Conservation (phyloP, 1,140 invertebrate species). For the Sinonovacula constricta region DNA sequence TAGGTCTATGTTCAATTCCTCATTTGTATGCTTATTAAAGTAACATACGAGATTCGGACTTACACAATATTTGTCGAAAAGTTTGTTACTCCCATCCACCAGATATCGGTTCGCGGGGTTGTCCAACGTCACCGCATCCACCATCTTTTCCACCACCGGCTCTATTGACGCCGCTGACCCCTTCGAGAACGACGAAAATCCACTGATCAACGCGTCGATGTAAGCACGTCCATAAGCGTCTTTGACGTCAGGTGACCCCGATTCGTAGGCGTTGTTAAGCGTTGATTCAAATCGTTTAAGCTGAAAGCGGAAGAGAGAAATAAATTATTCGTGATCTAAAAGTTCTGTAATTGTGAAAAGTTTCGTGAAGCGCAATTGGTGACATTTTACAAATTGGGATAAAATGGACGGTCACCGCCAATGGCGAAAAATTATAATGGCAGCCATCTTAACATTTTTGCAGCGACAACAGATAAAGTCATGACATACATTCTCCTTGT, state of each 20-base stretch:
- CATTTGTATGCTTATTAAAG: too few relatives aligned
- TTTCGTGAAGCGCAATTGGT: background rate
- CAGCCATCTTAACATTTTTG: too few relatives aligned
- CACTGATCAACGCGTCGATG: constrained; percentile 52
- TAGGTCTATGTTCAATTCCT: too few relatives aligned
- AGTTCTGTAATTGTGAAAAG: background rate
- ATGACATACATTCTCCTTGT: constrained; percentile 37
- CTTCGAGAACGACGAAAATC: constrained; percentile 10
- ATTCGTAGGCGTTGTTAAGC: constrained; percentile 54
- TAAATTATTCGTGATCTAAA: background rate
- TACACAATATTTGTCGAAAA: constrained; percentile 43
- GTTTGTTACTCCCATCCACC: constrained; percentile 58
- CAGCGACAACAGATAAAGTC: too few relatives aligned
- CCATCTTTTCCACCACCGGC: constrained; percentile 65
- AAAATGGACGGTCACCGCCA: too few relatives aligned
- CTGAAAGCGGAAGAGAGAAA: constrained; percentile 35
- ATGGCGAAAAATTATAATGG: too few relatives aligned
- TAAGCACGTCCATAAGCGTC: constrained; percentile 63
- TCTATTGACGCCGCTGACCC: constrained; percentile 42
- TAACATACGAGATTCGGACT: background rate
- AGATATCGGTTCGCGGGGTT: constrained; percentile 60
- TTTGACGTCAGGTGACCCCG: constrained; percentile 51
- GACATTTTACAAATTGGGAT: background rate
- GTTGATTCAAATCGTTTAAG: constrained; percentile 38
- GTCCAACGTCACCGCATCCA: constrained; percentile 56